Conservation (phyloP, 2,888 invertebrate genomes). For the Caenorhabditis sp. region DNA sequence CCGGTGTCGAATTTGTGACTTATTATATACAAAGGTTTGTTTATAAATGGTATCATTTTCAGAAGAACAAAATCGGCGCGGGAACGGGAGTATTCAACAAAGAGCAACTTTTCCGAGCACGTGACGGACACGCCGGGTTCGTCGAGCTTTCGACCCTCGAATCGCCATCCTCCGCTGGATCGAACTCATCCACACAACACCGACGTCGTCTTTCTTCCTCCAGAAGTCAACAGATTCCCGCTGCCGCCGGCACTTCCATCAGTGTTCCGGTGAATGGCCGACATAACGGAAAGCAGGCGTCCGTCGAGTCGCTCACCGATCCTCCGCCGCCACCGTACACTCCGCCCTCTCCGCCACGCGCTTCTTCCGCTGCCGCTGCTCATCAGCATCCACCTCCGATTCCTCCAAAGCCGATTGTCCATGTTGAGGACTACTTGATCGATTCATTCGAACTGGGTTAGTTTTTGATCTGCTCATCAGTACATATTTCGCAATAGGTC, state of each 20-base stretch:
- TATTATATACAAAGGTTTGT: background rate
- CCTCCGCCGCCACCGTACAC: constrained; percentile 50
- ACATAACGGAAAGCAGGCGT: constrained; percentile 23
- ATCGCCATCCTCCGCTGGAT: constrained; percentile 5
- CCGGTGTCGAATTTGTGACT: constrained; percentile 83
- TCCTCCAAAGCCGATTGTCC: constrained; percentile 59
- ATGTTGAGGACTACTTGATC: constrained; percentile 67
- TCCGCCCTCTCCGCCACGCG: constrained; percentile 50
- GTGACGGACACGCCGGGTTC: constrained; percentile 81
- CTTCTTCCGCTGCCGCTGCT: constrained; percentile 38
- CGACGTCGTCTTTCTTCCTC: constrained; percentile 42
- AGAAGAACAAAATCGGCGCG: constrained; percentile 82
- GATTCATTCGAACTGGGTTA: constrained; percentile 63
- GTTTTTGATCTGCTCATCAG: no score
- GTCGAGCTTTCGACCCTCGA: constrained; percentile 80
- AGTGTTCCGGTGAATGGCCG: constrained; percentile 40
- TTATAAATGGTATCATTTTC: constrained; percentile 33
- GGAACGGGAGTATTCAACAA: constrained; percentile 82
- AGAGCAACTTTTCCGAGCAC: constrained; percentile 81
- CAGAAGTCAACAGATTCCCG: constrained; percentile 34
- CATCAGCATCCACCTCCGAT: constrained; percentile 62
- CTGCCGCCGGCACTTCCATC: constrained; percentile 31
- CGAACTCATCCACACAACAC: constrained; percentile 7
- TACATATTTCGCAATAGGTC: constrained; percentile 13
- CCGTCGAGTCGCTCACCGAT: constrained; percentile 39